Conservation (phyloP, 2,888 invertebrate genomes). For the Oscheius myriophilus region DNA sequence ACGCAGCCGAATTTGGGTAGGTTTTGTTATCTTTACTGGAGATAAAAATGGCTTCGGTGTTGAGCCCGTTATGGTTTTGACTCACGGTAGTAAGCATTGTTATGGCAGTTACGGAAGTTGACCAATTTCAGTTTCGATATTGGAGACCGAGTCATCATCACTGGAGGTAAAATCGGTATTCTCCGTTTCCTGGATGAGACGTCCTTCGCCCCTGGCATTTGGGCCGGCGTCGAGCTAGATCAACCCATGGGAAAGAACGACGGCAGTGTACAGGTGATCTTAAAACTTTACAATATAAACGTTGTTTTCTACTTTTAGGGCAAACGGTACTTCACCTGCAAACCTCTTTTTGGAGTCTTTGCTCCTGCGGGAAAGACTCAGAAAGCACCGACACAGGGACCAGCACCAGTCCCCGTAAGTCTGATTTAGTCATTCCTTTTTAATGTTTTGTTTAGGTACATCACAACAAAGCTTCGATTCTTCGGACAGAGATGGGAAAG, state of each 20-base stretch:
- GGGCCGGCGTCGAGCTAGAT: constrained; percentile 95
- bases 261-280: constrained; percentile 85
- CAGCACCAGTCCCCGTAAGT: not conserved
- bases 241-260: constrained; percentile 94
- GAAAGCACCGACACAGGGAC: constrained; percentile 4
- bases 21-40: not conserved
- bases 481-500: constrained; percentile 35
- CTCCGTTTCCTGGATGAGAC: constrained; percentile 72
- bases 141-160: constrained; percentile 60
- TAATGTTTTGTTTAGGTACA: constrained; percentile 33
- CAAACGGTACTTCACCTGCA: constrained; percentile 88
- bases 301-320: constrained; percentile 39
- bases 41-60: no score
- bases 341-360: constrained; percentile 89
- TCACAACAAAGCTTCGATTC: constrained; percentile 57
- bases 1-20: constrained; percentile 36
- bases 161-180: constrained; percentile 71
- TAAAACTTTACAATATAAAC: not conserved
- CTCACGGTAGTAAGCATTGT: no score
- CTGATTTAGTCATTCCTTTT: not conserved
- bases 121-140: constrained; percentile 45
- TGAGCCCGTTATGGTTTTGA: no score
- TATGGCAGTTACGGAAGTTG: no score
- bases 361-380: constrained; percentile 87
- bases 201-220: constrained; percentile 81